A percentile compares a stretch with the other conserved stretches of the same genome.
These are phyloP conservation scores for Agrypnia vestita DNA, from an alignment of 1,140 invertebrate genomes.

Conservation along the genomic window DNA sequence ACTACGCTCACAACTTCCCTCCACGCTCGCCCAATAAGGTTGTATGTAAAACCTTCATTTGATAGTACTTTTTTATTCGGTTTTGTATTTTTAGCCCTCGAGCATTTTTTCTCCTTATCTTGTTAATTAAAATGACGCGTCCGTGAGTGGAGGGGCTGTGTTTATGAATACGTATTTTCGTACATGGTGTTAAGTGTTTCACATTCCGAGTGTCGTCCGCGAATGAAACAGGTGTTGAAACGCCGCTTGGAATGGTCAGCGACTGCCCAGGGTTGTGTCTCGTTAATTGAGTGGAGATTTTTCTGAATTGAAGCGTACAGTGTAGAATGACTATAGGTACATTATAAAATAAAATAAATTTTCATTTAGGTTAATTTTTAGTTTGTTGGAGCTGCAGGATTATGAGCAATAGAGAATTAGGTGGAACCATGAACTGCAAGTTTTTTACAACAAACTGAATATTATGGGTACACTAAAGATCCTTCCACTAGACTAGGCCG, in stretches of 20 bases:
- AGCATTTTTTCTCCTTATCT: constrained; percentile 22
- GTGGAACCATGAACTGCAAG: no score
- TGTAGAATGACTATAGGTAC: background rate
- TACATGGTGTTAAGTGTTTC: constrained; percentile 37
- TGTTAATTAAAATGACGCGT: constrained; percentile 39
- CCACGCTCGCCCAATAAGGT: background rate
- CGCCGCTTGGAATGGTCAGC: constrained; percentile 35
- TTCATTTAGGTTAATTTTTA: no score
- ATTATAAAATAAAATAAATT: no score
- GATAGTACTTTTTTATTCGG: background rate
- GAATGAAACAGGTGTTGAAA: constrained; percentile 38
- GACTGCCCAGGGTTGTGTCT: constrained; percentile 31
- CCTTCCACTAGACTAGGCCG: no score
- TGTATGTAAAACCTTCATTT: background rate
- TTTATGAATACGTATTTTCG: constrained; percentile 37
- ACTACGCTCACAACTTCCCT: background rate
- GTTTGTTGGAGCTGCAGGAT: no score
- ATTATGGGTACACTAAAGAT: no score
- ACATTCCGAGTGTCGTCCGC: constrained; percentile 35
- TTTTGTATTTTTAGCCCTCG: constrained; percentile 13
- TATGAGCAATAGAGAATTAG: no score
- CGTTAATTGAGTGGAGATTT: constrained; percentile 36
- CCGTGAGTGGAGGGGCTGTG: constrained; percentile 5
- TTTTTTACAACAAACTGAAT: no score
- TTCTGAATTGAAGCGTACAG: background rate